A percentile compares a stretch with the other conserved stretches of the same genome.
These are phyloP conservation scores for Drosophila dives DNA, from an alignment of 2,888 invertebrate species.

Conservation along the genomic window DNA sequence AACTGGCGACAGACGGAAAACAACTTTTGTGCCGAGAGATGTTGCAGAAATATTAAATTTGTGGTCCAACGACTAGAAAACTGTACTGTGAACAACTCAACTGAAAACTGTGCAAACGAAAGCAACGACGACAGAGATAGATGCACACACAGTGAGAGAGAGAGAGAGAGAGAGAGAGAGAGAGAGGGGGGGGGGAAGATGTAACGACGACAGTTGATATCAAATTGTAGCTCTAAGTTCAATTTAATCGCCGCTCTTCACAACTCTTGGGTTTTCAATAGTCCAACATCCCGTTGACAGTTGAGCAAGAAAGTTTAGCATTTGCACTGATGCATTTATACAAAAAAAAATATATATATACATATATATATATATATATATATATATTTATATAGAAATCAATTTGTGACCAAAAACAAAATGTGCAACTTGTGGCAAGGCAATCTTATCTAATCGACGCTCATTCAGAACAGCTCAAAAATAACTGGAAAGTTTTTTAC, in stretches of 20 bases:
- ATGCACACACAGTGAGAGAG: neutral
- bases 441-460: neutral
- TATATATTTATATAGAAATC: conserved; percentile 24
- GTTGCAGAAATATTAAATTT: conserved; percentile 56
- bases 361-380: neutral
- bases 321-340: conserved; percentile 25
- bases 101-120: conserved; percentile 8
- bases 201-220: conserved; percentile 23
- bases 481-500: conserved; percentile 6
- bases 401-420: conserved; percentile 38
- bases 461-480: neutral
- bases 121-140: neutral
- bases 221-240: conserved; percentile 49
- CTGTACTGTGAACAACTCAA: conserved; percentile 9
- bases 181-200: neutral
- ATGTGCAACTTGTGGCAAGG: conserved; percentile 29
- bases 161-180: neutral
- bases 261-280: conserved; percentile 28
- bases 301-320: conserved; percentile 47
- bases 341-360: neutral
- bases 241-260: conserved; percentile 59
- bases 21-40: conserved; percentile 39
- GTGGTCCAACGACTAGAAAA: conserved; percentile 22
- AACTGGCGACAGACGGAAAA: neutral
- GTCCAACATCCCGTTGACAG: conserved; percentile 42